Conservation (phyloP, 2,113 vertebrate species). For the Aegithalos caudatus region DNA sequence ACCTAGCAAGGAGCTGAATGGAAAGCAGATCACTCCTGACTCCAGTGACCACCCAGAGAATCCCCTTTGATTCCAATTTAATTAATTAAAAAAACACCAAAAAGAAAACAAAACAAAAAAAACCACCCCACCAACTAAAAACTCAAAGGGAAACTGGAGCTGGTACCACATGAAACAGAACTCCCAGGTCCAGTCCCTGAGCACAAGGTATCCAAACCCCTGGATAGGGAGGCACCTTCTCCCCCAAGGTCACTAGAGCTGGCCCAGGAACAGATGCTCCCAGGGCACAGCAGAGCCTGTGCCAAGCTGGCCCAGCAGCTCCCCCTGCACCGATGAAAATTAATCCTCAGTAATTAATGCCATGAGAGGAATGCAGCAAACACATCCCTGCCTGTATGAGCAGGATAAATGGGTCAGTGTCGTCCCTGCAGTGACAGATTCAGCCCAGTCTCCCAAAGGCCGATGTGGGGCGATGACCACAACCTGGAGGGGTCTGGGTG, state of each 20-base stretch:
- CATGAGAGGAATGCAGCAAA: neutral
- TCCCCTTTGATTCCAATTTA: neutral
- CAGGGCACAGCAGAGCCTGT: neutral
- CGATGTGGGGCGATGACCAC: neutral
- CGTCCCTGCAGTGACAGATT: neutral
- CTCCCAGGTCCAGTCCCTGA: neutral
- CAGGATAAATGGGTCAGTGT: neutral
- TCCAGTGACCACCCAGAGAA: neutral
- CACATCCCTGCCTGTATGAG: neutral
- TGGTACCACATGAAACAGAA: neutral
- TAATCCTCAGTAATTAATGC: neutral
- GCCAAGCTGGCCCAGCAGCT: neutral
- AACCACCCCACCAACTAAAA: too few relatives aligned
- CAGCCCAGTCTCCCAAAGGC: fast-evolving
- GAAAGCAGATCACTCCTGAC: neutral
- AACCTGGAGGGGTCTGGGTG: neutral
- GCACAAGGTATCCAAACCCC: neutral
- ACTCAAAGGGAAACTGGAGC: neutral
- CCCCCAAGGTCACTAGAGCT: neutral
- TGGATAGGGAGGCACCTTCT: neutral
- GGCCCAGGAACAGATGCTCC: neutral
- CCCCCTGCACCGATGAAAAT: neutral
- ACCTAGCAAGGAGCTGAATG: neutral
- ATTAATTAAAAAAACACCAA: neutral
- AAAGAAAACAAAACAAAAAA: too few relatives aligned